Conservation (phyloP, 1,140 invertebrate species). For the Macrosteles quadrilineatus region DNA sequence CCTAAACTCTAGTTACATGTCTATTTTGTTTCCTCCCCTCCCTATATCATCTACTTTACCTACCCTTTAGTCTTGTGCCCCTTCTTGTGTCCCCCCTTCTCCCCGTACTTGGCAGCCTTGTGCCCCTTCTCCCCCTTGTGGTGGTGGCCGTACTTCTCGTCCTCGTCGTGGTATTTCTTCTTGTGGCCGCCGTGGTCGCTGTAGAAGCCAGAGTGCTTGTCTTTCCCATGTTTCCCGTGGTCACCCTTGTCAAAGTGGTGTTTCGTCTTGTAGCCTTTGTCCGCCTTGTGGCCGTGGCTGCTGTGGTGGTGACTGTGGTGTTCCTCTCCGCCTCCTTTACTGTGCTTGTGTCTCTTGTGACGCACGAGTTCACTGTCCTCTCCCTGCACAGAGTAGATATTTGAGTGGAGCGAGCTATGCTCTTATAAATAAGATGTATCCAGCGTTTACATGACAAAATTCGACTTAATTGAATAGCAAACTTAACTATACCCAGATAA, state of each 20-base stretch:
- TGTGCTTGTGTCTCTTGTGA: conserved; percentile 54
- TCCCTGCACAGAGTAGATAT: conserved; percentile 1
- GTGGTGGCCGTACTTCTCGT: conserved; percentile 65
- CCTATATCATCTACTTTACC: too few relatives aligned
- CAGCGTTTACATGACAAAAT: too few relatives aligned
- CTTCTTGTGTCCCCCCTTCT: conserved; percentile 63
- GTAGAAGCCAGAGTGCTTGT: conserved; percentile 69
- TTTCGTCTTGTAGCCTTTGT: conserved; percentile 66
- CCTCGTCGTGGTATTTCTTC: conserved; percentile 73
- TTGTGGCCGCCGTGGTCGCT: conserved; percentile 72
- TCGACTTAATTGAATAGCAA: too few relatives aligned
- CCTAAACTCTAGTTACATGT: too few relatives aligned
- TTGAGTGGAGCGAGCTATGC: too few relatives aligned
- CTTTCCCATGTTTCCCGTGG: conserved; percentile 70
- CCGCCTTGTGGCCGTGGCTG: conserved; percentile 63
- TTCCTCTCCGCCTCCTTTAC: conserved; percentile 63
- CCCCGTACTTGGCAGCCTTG: conserved; percentile 70
- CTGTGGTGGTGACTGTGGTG: conserved; percentile 63
- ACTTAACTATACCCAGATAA: too few relatives aligned
- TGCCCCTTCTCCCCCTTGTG: conserved; percentile 73
- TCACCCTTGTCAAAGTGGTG: conserved; percentile 69
- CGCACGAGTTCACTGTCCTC: conserved; percentile 31
- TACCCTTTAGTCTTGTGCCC: conserved; percentile 68
- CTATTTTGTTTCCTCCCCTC: too few relatives aligned
- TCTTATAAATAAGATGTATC: too few relatives aligned